Evolutionary conservation across 2,797 vertebrate genomes (phyloP).

Genomic region (Linurgus olivaceus): DNA sequence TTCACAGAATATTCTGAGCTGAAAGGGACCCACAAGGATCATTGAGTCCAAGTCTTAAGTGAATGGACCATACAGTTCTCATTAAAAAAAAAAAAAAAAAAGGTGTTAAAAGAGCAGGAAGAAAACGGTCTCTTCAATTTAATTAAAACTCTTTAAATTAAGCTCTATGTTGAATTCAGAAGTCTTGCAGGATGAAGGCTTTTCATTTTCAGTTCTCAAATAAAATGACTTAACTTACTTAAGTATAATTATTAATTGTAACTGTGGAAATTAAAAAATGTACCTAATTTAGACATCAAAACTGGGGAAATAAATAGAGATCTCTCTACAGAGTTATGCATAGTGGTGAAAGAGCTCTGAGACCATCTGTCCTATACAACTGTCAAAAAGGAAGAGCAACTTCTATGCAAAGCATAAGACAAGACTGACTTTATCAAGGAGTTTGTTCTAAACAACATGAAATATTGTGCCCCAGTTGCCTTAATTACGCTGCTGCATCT

Average conservation of each 20-base stretch:
- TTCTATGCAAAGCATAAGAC: neutral
- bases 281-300: neutral
- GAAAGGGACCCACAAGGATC: neutral
- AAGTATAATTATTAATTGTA: neutral
- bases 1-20: neutral
- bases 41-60: neutral
- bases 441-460: neutral
- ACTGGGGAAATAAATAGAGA: fast-evolving
- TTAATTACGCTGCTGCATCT: neutral
- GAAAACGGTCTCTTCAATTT: neutral
- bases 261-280: neutral
- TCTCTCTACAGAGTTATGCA: neutral
- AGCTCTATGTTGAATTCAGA: conserved; percentile 10
- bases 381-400: neutral
- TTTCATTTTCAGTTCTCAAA: conserved; percentile 25
- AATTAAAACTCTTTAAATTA: conserved; percentile 8
- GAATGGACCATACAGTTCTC: neutral
- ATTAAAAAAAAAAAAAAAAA: neutral
- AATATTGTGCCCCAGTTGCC: conserved; percentile 3
- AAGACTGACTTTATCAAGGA: neutral
- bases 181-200: neutral
- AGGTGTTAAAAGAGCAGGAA: neutral
- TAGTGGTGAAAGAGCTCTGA: neutral
- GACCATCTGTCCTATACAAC: neutral
- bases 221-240: neutral